These are phyloP conservation scores for Lasioglossum oenotherae DNA, from an alignment of 2,888 invertebrate species.

Conservation along the genomic window DNA sequence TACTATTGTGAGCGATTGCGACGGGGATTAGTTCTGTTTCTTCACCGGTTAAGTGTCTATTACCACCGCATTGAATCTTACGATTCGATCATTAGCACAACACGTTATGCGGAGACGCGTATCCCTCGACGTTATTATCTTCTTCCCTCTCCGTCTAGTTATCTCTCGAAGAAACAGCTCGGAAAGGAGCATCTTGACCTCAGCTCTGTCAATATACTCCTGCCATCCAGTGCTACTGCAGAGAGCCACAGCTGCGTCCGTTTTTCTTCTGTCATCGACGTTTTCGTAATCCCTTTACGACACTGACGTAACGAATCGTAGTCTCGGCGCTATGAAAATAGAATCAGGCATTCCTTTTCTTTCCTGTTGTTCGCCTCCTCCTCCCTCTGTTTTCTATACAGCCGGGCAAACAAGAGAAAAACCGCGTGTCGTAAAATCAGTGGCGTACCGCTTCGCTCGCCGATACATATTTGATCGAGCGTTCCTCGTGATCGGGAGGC, in stretches of 20 bases:
- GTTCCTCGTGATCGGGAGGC: constrained; percentile 41
- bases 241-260: neutral
- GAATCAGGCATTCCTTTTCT: constrained; percentile 10
- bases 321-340: neutral
- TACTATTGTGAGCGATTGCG: constrained; percentile 17
- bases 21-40: constrained; percentile 40
- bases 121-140: neutral
- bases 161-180: neutral
- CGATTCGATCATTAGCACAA: neutral
- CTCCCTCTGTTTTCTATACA: neutral
- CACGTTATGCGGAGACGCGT: neutral
- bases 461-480: constrained; percentile 77
- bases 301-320: constrained; percentile 7
- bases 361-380: neutral
- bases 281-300: constrained; percentile 35
- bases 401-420: constrained; percentile 6
- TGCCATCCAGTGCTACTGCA: neutral
- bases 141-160: neutral
- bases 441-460: constrained; percentile 14
- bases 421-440: constrained; percentile 57
- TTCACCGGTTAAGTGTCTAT: constrained; percentile 23
- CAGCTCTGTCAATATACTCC: neutral
- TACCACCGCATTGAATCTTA: neutral
- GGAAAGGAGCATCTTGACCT: neutral
- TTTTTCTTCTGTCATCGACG: neutral